These are phyloP conservation scores for Lepidocyrtoides sp. DNA, from an alignment of 2,888 invertebrate species.

Conservation along the genomic window DNA sequence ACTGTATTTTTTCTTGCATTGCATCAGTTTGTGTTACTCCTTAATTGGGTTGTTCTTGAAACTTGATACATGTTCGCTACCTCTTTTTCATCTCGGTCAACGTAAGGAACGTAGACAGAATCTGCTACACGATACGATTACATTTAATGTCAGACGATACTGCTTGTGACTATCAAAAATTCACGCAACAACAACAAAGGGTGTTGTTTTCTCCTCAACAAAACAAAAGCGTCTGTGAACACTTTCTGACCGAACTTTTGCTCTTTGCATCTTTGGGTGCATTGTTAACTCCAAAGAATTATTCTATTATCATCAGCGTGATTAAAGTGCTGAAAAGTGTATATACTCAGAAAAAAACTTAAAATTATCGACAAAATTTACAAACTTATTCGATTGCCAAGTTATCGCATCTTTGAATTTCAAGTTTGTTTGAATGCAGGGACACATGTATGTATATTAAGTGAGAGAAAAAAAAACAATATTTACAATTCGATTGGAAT, in stretches of 20 bases:
- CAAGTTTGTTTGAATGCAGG: background rate
- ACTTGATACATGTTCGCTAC: slow-evolving; percentile 61
- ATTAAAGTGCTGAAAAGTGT: background rate
- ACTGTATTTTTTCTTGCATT: background rate
- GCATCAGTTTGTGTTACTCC: slow-evolving; percentile 13
- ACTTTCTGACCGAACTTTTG: background rate
- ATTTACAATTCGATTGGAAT: slow-evolving; percentile 7
- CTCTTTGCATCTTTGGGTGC: background rate
- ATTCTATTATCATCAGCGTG: background rate
- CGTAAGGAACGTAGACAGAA: background rate
- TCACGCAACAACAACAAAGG: background rate
- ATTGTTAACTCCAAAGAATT: background rate
- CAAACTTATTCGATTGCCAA: slow-evolving; percentile 8
- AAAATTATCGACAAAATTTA: background rate
- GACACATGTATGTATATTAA: background rate
- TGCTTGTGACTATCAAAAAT: background rate
- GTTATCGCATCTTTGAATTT: background rate
- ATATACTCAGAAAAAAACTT: background rate
- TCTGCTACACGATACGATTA: slow-evolving; percentile 3
- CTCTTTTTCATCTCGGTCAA: no score
- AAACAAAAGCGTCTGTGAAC: background rate
- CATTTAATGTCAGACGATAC: background rate
- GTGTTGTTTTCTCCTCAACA: slow-evolving; percentile 15
- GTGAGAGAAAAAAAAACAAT: background rate
- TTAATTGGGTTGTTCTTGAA: slow-evolving; percentile 70